Base-by-base conservation (phyloP, 2,797 vertebrate genomes). In the Takifugu rubripes region DNA sequence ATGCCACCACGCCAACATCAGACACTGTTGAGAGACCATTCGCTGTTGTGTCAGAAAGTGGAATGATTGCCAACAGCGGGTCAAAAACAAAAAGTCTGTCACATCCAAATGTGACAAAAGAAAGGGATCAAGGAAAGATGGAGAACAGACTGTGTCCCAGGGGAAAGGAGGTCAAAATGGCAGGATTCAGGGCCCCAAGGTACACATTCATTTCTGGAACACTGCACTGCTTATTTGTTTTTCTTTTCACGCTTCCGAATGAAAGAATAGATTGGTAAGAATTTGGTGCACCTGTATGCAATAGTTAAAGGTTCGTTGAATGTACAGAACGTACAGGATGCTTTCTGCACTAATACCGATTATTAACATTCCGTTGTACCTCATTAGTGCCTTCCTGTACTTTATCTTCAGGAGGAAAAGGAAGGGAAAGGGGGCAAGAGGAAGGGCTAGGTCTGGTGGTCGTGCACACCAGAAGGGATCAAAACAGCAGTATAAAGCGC, bases 131-230 rank as follows among this genome's bases (percentile, higher is more conserved):
- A 49, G 84, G 68, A 55, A 88, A 80, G 63, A 61, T 54, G 0
- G 86, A 87, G 58, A 87, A 87, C 36, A 74, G 64, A 70, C 74
- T 79, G 29, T 82, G 80, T 71, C 79, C 88, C 2, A 79, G 77
- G 74, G 89, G 83, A 68, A 92, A 89, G 61, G 90, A 91, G 51
- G 82, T 89, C 9, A 92, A 89, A 83, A 79, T 81, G 0, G 85
- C 86, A 12, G 90, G 85, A 79, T 89, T 89, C 75, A 86, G 89
- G 87, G 90, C 82, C 0, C 89, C 87, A 66, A 84, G 92, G 92
- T 93, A 87, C 14, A 3, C 1, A 54, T 46, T 24, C 4, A 8
- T 55, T 48, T 46, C 15, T 46, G 3, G 27, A 10, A 36, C 31
- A 9, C 49, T 17, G 0, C 25, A 40, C 14, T 52, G 9, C 50